Evolutionary conservation across 1,140 invertebrate species (phyloP).

Genomic region (Drosophila nigromelanica): DNA sequence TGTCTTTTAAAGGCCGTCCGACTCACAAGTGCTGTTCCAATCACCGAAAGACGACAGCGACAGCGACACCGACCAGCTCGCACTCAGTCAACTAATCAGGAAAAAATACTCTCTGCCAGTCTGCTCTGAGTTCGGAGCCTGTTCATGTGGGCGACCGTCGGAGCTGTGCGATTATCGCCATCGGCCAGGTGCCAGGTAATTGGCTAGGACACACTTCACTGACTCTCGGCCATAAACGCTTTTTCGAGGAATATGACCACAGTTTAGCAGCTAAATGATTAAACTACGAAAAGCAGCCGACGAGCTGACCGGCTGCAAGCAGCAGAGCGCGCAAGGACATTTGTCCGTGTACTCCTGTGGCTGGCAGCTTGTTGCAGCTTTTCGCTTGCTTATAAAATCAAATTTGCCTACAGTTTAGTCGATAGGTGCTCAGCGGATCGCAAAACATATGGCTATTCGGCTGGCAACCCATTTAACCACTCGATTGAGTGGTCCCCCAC

Average conservation of each 20-base stretch:
- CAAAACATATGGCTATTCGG: neutral
- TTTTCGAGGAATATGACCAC: conserved; percentile 31
- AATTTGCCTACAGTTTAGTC: neutral
- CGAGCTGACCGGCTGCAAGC: neutral
- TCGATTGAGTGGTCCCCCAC: conserved; percentile 8
- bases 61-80: neutral
- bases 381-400: conserved; percentile 1
- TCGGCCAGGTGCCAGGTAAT: conserved; percentile 1
- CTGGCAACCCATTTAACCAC: conserved; percentile 6
- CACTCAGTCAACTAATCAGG: neutral
- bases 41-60: neutral
- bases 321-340: neutral
- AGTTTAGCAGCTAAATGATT: conserved; percentile 53
- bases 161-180: conserved; percentile 16
- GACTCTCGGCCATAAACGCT: conserved; percentile 52
- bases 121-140: neutral
- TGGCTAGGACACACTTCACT: conserved; percentile 52
- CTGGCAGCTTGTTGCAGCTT: neutral
- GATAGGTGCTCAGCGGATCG: neutral
- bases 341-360: neutral
- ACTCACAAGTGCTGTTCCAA: conserved; percentile 45
- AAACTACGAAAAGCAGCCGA: conserved; percentile 30
- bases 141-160: neutral
- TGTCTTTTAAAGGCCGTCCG: conserved; percentile 54
- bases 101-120: neutral